phyloP scores from a whole-genome alignment of 2,113 vertebrate genomes.

The Orthonyx spaldingii region DNA sequence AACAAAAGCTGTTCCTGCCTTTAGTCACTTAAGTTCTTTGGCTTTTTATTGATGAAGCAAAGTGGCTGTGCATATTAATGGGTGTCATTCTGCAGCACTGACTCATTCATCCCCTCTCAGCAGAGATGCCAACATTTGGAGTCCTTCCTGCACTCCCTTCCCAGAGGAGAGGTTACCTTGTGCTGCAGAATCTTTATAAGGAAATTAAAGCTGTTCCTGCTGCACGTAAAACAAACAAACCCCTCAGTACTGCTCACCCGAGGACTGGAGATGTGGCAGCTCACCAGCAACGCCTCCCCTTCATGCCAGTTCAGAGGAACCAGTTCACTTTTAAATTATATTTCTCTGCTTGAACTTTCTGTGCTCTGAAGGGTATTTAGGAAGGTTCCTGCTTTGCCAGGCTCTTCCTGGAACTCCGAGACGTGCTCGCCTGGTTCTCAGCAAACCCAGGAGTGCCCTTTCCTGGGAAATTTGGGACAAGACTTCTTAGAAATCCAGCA shows the following conservation, averaged over 20 bases:
- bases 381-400: neutral
- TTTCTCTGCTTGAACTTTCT: neutral
- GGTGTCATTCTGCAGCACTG: neutral
- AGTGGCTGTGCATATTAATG: conserved; percentile 42
- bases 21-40: neutral
- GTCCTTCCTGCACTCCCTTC: neutral
- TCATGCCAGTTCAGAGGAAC: conserved; percentile 23
- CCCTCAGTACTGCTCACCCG: neutral
- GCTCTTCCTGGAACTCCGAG: neutral
- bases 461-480: neutral
- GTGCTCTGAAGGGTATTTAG: neutral
- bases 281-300: neutral
- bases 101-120: neutral
- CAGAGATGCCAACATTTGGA: neutral
- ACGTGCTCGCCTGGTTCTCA: rapidly evolving
- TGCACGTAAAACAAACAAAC: neutral
- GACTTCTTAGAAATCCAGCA: neutral
- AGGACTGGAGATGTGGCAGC: neutral
- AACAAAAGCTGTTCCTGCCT: conserved; percentile 29
- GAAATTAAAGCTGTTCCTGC: conserved; percentile 43
- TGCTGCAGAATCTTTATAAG: conserved; percentile 32
- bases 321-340: neutral
- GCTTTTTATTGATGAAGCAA: neutral
- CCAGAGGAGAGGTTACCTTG: conserved; percentile 17
- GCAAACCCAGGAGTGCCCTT: neutral